phyloP scores from a whole-genome alignment of 2,888 invertebrate species.

The Calliscelio sp. region DNA sequence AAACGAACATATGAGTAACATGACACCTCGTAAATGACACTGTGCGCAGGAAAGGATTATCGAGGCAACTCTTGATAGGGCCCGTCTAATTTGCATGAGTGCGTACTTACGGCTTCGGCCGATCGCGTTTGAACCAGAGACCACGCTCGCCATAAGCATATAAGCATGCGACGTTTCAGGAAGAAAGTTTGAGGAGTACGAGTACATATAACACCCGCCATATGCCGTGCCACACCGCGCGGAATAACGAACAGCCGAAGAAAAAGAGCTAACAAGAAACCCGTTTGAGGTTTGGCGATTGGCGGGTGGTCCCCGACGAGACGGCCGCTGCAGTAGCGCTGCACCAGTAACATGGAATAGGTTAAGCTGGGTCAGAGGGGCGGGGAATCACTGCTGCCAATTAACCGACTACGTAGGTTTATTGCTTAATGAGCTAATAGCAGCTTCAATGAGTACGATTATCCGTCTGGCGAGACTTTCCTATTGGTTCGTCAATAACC shows the following conservation, averaged over 20 bases:
- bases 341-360: slow-evolving; percentile 43
- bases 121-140: slow-evolving; percentile 61
- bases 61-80: slow-evolving; percentile 56
- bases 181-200: slow-evolving; percentile 35
- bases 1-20: slow-evolving; percentile 57
- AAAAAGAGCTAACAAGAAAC: slow-evolving; percentile 68
- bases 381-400: slow-evolving; percentile 26
- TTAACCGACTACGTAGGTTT: slow-evolving; percentile 77
- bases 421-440: slow-evolving; percentile 84
- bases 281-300: slow-evolving; percentile 67
- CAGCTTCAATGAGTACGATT: slow-evolving; percentile 82
- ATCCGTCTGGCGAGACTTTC: slow-evolving; percentile 75
- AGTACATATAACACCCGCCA: slow-evolving; percentile 53
- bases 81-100: slow-evolving; percentile 65
- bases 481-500: slow-evolving; percentile 48
- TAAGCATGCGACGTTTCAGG: slow-evolving; percentile 48
- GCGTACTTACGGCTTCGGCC: slow-evolving; percentile 68
- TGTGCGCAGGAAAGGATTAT: slow-evolving; percentile 60
- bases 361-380: slow-evolving; percentile 36
- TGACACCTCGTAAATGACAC: slow-evolving; percentile 68
- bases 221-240: slow-evolving; percentile 52
- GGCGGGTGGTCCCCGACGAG: slow-evolving; percentile 63
- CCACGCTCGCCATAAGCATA: slow-evolving; percentile 41
- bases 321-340: slow-evolving; percentile 44
- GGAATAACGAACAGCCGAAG: slow-evolving; percentile 44